Conservation (phyloP, 37 sponge, comb jelly and placozoan species). For the Diacarnus erythraeanus region DNA sequence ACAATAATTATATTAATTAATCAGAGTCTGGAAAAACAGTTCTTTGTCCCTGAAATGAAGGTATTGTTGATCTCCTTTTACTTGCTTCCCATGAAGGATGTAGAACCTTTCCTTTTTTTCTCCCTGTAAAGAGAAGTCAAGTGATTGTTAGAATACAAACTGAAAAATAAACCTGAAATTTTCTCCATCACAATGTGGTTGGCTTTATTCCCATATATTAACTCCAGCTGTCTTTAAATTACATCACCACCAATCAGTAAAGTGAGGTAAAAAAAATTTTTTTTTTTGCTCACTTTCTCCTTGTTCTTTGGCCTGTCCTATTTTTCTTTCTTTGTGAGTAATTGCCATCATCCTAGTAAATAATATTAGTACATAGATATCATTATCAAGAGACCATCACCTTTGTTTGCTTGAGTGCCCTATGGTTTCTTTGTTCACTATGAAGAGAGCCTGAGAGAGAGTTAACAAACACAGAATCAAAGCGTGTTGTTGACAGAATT, state of each 20-base stretch:
- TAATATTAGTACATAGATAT: neutral
- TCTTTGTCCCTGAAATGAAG: constrained; percentile 50
- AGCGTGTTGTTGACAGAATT: too few species aligned
- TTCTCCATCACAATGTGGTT: constrained; percentile 7
- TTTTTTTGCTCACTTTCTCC: constrained; percentile 34
- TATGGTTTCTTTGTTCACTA: neutral
- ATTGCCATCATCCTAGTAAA: neutral
- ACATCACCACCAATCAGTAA: too few species aligned
- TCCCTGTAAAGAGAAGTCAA: too few species aligned
- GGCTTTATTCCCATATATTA: constrained; percentile 22
- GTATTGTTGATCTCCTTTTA: constrained; percentile 13
- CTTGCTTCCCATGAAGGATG: constrained; percentile 83
- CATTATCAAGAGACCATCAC: too few species aligned
- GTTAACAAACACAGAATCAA: constrained; percentile 5
- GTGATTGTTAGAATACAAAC: neutral
- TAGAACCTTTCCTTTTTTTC: neutral
- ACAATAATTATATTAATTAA: too few species aligned
- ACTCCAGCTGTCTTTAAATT: constrained; percentile 21
- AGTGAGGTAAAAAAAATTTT: too few species aligned
- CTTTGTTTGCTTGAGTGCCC: too few species aligned
- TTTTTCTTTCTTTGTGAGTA: constrained; percentile 11
- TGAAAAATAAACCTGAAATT: neutral
- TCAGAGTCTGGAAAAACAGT: constrained; percentile 65
- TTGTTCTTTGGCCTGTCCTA: constrained; percentile 51
- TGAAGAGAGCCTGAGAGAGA: neutral